Evolutionary conservation across 1,140 invertebrate genomes (phyloP).

Genomic region (Potamilus streckersoni): DNA sequence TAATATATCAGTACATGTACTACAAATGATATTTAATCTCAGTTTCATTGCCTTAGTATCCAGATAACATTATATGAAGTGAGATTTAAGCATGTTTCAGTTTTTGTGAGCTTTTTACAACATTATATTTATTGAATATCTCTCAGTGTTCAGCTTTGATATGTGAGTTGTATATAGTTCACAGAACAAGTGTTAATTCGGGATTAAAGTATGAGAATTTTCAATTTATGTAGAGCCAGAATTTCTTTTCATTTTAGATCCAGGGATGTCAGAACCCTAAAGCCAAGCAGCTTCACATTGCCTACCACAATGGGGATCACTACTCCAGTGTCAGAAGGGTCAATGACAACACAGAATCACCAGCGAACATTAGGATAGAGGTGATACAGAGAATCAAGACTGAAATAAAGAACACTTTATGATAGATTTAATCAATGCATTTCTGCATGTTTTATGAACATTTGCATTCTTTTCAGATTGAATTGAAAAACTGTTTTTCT

Average conservation of each 20-base stretch:
- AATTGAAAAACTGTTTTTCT: neutral
- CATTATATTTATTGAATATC: too few relatives aligned
- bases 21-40: too few relatives aligned
- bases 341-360: slow-evolving; percentile 66
- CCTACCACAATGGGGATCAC: slow-evolving; percentile 73
- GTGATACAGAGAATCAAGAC: slow-evolving; percentile 23
- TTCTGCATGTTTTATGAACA: neutral
- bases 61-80: too few relatives aligned
- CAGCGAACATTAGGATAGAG: slow-evolving; percentile 66
- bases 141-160: too few relatives aligned
- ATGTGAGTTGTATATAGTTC: too few relatives aligned
- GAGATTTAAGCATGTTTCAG: too few relatives aligned
- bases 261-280: slow-evolving; percentile 41
- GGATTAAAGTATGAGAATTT: too few relatives aligned
- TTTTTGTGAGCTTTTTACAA: too few relatives aligned
- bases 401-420: neutral
- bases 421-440: neutral
- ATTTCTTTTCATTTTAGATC: slow-evolving; percentile 45
- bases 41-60: too few relatives aligned
- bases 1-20: too few relatives aligned
- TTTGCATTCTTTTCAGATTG: neutral
- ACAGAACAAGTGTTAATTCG: too few relatives aligned
- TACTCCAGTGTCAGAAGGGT: slow-evolving; percentile 68
- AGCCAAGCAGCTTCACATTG: slow-evolving; percentile 68
- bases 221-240: too few relatives aligned